phyloP scores from a whole-genome alignment of 2,113 vertebrate species.

The Strix uralensis region DNA sequence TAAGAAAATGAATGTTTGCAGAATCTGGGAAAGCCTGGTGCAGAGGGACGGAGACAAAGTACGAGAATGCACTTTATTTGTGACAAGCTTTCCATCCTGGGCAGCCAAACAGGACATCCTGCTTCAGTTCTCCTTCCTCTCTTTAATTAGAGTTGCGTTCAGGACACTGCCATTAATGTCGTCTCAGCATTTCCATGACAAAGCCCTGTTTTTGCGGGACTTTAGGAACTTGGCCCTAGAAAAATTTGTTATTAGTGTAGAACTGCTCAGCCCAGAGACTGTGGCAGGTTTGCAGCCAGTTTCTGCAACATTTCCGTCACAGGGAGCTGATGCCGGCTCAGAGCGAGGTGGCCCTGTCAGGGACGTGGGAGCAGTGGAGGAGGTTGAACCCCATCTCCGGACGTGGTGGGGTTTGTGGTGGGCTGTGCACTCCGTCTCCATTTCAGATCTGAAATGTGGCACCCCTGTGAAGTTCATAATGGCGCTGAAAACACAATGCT shows the following conservation, averaged over 20 bases:
- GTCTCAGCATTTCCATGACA: constrained; percentile 62
- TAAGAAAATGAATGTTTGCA: constrained; percentile 34
- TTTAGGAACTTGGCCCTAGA: constrained; percentile 31
- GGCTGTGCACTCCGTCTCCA: not conserved
- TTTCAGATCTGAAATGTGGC: not conserved
- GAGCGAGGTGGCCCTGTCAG: fast-evolving
- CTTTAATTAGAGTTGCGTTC: constrained; percentile 53
- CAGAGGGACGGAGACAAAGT: not conserved
- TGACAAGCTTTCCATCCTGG: constrained; percentile 72
- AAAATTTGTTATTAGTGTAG: not conserved
- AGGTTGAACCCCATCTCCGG: not conserved
- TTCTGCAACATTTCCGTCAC: not conserved
- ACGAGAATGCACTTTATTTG: constrained; percentile 58
- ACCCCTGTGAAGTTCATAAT: not conserved
- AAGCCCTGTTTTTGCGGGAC: constrained; percentile 16
- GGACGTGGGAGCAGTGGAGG: not conserved
- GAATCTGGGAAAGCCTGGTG: constrained; percentile 41
- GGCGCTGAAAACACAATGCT: not conserved
- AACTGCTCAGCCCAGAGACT: not conserved
- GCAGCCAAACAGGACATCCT: constrained; percentile 82
- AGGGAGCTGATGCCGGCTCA: not conserved
- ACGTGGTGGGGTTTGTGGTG: fast-evolving
- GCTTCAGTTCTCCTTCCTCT: constrained; percentile 71
- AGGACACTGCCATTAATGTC: constrained; percentile 54
- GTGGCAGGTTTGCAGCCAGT: not conserved